A percentile compares a stretch with the other conserved stretches of the same genome.
phyloP scores from a whole-genome alignment of 2,888 invertebrate species.

The Watsonalla binaria region DNA sequence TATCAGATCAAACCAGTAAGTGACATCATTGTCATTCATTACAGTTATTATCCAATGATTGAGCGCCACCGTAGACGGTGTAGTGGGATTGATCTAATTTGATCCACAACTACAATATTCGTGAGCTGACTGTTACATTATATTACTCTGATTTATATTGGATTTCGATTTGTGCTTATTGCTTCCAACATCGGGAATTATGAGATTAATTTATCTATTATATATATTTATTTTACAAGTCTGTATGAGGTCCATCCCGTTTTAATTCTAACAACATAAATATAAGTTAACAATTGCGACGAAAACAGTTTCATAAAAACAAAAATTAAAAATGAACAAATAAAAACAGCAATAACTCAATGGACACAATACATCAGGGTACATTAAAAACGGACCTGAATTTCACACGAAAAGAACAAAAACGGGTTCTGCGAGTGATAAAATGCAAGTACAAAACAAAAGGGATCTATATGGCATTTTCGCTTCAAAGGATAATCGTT shows the following conservation, averaged over 20 bases:
- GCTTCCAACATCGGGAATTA: neutral
- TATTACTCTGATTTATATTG: neutral
- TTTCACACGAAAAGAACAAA: conserved; percentile 5
- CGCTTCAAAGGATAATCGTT: conserved; percentile 63
- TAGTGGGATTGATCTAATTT: neutral
- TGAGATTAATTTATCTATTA: neutral
- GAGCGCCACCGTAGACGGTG: neutral
- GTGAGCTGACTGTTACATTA: neutral
- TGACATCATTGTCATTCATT: conserved; percentile 28
- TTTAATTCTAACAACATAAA: too few relatives aligned
- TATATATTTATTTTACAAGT: too few relatives aligned
- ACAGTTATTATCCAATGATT: conserved; percentile 21
- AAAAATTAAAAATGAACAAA: neutral
- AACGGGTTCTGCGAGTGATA: conserved; percentile 16
- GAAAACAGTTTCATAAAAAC: neutral
- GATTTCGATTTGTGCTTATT: neutral
- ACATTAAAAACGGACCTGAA: neutral
- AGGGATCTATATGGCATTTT: conserved; percentile 38
- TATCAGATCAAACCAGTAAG: conserved; percentile 16
- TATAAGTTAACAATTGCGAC: too few relatives aligned
- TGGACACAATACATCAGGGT: neutral
- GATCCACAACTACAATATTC: neutral
- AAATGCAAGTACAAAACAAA: conserved; percentile 32
- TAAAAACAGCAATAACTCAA: neutral
- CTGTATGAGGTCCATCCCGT: too few relatives aligned